Evolutionary conservation across 2,113 vertebrate genomes (phyloP).

Genomic region (Takifugu flavidus): DNA sequence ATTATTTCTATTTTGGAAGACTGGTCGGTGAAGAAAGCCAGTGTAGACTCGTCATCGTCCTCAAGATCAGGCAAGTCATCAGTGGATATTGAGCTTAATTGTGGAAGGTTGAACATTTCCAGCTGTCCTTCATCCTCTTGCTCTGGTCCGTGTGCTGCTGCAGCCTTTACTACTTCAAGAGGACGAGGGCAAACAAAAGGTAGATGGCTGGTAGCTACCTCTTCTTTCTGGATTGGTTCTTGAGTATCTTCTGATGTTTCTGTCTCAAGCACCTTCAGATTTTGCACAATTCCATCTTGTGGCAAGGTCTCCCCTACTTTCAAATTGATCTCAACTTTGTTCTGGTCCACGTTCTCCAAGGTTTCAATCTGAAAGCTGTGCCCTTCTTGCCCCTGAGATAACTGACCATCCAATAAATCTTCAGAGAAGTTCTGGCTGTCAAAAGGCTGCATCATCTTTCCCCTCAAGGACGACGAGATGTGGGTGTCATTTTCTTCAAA

Average conservation of each 20-base stretch:
- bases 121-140: slow-evolving; percentile 41
- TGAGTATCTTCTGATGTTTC: not conserved
- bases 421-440: slow-evolving; percentile 62
- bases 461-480: slow-evolving; percentile 2
- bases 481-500: slow-evolving; percentile 2
- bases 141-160: slow-evolving; percentile 17
- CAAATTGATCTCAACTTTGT: slow-evolving; percentile 3
- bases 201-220: not conserved
- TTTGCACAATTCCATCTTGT: not conserved
- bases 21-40: slow-evolving; percentile 45
- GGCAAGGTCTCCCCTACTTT: not conserved
- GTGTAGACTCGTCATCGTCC: slow-evolving; percentile 53
- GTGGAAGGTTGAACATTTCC: slow-evolving; percentile 49
- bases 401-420: slow-evolving; percentile 40
- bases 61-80: slow-evolving; percentile 89
- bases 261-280: not conserved
- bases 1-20: slow-evolving; percentile 72
- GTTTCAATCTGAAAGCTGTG: not conserved
- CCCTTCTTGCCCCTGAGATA: slow-evolving; percentile 4
- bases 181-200: not conserved
- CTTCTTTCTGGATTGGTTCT: slow-evolving; percentile 2
- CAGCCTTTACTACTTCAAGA: not conserved
- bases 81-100: slow-evolving; percentile 33
- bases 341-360: not conserved
- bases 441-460: slow-evolving; percentile 54